These are phyloP conservation scores for Sinocyclocheilus anophthalmus DNA, from an alignment of 2,113 vertebrate species.

Conservation along the genomic window DNA sequence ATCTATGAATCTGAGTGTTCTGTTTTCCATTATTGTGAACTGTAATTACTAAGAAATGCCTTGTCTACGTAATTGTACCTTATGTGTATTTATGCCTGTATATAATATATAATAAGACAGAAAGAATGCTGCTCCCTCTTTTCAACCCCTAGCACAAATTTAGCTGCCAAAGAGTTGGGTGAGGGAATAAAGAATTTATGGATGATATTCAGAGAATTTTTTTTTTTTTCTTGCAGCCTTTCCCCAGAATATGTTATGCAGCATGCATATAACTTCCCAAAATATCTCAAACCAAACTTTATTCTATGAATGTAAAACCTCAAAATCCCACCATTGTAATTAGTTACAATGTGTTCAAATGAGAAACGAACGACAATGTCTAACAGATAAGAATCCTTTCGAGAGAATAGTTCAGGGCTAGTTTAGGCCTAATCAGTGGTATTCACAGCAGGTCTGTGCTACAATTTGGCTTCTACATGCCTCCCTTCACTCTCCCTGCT, in stretches of 20 bases:
- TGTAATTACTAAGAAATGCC: neutral
- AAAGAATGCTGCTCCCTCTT: neutral
- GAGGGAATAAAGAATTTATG: constrained; percentile 30
- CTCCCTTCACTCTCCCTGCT: constrained; percentile 58
- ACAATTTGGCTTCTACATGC: constrained; percentile 33
- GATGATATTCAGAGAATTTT: constrained; percentile 10
- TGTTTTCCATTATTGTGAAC: neutral
- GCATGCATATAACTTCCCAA: neutral
- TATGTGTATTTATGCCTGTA: neutral
- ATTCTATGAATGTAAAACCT: neutral
- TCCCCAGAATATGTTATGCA: constrained; percentile 3
- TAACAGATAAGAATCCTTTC: neutral
- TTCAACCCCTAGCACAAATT: neutral
- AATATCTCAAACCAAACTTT: constrained; percentile 47
- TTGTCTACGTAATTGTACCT: neutral
- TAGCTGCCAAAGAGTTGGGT: neutral
- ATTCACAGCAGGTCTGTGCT: constrained; percentile 65
- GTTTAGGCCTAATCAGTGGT: constrained; percentile 45
- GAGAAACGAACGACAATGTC: constrained; percentile 16
- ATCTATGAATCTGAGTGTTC: no score
- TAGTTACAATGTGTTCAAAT: neutral
- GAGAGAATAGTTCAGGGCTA: neutral
- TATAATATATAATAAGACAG: neutral
- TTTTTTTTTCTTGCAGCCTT: no score
- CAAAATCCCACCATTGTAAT: no score